Percentiles rank a stretch among this genome's conserved stretches.
These are phyloP conservation scores for Fissipunctia ypsillon DNA, from an alignment of 2,888 invertebrate species.

Conservation along the genomic window DNA sequence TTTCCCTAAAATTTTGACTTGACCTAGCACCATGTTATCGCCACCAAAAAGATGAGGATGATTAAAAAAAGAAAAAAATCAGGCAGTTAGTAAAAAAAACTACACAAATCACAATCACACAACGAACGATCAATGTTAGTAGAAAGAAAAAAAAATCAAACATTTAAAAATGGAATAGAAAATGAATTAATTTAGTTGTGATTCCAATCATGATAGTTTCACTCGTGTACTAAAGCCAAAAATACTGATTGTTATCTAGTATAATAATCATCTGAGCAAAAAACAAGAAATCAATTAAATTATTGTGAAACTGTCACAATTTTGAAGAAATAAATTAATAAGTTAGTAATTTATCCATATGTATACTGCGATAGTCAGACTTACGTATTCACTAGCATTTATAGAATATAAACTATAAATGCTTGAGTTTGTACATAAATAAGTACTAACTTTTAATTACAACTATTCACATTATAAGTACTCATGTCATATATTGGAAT, in stretches of 20 bases:
- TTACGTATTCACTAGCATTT: conserved; percentile 64
- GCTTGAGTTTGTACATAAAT: conserved; percentile 81
- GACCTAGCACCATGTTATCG: conserved; percentile 86
- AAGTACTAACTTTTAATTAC: conserved; percentile 62
- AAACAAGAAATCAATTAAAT: conserved; percentile 30
- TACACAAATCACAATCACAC: conserved; percentile 79
- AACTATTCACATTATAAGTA: conserved; percentile 70
- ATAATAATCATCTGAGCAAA: conserved; percentile 38
- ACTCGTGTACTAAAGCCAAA: conserved; percentile 56
- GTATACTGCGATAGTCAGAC: conserved; percentile 82
- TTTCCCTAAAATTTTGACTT: conserved; percentile 67
- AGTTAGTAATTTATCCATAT: conserved; percentile 71
- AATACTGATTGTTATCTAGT: conserved; percentile 41
- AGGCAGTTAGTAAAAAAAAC: conserved; percentile 85
- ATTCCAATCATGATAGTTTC: conserved; percentile 70
- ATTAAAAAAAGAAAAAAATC: conserved; percentile 73
- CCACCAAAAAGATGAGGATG: conserved; percentile 79
- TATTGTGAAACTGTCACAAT: conserved; percentile 72
- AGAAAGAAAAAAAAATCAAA: conserved; percentile 74
- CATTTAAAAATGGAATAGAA: conserved; percentile 64
- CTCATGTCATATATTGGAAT: conserved; percentile 70
- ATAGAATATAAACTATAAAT: conserved; percentile 73
- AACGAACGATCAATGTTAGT: conserved; percentile 81
- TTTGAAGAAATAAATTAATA: conserved; percentile 69
- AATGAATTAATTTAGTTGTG: conserved; percentile 65